Conservation (phyloP, 2,797 vertebrate species). For the Chelon labrosus region DNA sequence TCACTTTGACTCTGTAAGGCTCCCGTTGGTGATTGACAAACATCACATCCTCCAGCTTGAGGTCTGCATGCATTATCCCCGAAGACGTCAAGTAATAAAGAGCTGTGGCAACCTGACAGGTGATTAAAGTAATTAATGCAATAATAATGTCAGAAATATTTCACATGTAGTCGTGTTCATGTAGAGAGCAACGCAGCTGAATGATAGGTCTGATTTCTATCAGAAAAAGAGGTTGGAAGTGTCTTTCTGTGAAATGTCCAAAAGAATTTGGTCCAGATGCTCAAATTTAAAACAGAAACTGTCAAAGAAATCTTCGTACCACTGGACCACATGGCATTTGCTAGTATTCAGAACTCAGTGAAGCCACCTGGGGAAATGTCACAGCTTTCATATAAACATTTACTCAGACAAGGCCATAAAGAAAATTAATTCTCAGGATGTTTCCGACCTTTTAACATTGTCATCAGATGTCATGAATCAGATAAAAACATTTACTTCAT, state of each 20-base stretch:
- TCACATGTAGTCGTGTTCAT: background rate
- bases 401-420: background rate
- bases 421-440: too few relatives aligned
- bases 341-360: conserved; percentile 7
- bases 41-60: conserved; percentile 36
- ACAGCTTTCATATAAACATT: background rate
- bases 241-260: conserved; percentile 15
- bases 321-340: conserved; percentile 10
- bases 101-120: conserved; percentile 23
- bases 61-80: conserved; percentile 16
- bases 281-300: conserved; percentile 35
- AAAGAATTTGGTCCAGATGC: conserved; percentile 28
- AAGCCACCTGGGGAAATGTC: background rate
- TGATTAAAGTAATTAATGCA: background rate
- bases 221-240: background rate
- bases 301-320: background rate
- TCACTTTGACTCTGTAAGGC: conserved; percentile 37
- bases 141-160: background rate
- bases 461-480: too few relatives aligned
- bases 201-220: conserved; percentile 21
- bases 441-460: too few relatives aligned
- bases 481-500: too few relatives aligned
- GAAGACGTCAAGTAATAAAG: conserved; percentile 14
- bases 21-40: conserved; percentile 11
- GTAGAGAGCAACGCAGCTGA: background rate